Conservation (phyloP, 2,888 invertebrate species). For the Leptopterna dolabrata region DNA sequence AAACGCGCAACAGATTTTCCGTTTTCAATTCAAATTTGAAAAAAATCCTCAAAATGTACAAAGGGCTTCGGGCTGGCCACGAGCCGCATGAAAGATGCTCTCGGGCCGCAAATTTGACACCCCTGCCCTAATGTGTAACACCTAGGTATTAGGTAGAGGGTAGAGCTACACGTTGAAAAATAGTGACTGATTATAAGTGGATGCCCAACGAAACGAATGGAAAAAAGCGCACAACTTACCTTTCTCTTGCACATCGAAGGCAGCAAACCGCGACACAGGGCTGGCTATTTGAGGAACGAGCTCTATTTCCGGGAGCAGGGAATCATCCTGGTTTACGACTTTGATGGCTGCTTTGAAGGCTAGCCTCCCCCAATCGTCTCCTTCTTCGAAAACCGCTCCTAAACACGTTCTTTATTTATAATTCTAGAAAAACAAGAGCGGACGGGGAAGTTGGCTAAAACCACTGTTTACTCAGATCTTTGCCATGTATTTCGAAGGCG, state of each 20-base stretch:
- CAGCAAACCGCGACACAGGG: slow-evolving; percentile 60
- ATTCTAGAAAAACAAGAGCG: background rate
- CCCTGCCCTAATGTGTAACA: too few relatives aligned
- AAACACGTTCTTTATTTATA: background rate
- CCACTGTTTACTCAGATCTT: background rate
- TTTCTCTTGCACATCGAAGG: slow-evolving; percentile 61
- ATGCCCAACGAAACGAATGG: too few relatives aligned
- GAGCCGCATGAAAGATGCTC: too few relatives aligned
- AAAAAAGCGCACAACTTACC: slow-evolving; percentile 57
- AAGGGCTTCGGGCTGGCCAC: too few relatives aligned
- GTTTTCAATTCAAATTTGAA: too few relatives aligned
- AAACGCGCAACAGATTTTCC: too few relatives aligned
- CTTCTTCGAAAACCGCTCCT: slow-evolving; percentile 62
- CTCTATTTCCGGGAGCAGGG: slow-evolving; percentile 48
- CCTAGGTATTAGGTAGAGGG: too few relatives aligned
- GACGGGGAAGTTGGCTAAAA: background rate
- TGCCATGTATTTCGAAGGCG: too few relatives aligned
- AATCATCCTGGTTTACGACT: slow-evolving; percentile 60
- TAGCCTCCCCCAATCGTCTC: slow-evolving; percentile 57
- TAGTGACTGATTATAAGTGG: too few relatives aligned
- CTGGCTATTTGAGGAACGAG: slow-evolving; percentile 56
- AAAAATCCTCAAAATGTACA: too few relatives aligned
- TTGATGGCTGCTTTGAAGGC: slow-evolving; percentile 62
- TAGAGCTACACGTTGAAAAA: too few relatives aligned
- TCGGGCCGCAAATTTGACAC: too few relatives aligned